Conservation (phyloP, 2,888 invertebrate species). For the Athalia rosae region DNA sequence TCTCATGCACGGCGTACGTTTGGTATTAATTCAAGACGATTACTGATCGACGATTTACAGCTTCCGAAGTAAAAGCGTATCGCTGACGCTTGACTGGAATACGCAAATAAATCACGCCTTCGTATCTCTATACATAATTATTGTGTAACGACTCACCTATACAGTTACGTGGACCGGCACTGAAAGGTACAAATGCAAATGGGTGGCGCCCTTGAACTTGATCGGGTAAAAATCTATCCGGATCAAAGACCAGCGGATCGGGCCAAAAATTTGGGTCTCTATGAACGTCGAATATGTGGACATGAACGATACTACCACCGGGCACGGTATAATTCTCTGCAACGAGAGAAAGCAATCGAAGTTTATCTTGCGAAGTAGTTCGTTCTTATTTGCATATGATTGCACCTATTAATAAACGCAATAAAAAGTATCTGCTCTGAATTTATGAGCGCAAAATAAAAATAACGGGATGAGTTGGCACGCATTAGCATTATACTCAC, state of each 20-base stretch:
- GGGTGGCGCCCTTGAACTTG: conserved; percentile 75
- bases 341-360: conserved; percentile 63
- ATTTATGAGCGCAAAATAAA: background rate
- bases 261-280: conserved; percentile 79
- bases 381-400: background rate
- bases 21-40: no score
- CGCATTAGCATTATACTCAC: conserved; percentile 47
- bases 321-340: conserved; percentile 76
- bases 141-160: conserved; percentile 75
- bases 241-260: conserved; percentile 80
- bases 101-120: no score
- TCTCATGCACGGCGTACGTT: background rate
- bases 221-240: conserved; percentile 81
- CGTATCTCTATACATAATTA: background rate
- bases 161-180: conserved; percentile 82
- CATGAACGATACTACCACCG: conserved; percentile 74
- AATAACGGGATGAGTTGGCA: background rate
- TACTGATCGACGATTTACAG: no score
- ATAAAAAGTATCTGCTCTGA: background rate
- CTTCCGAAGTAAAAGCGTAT: background rate
- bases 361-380: no score
- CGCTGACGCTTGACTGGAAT: background rate
- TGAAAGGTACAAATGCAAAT: conserved; percentile 81
- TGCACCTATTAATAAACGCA: background rate
- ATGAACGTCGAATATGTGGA: conserved; percentile 81